A percentile compares a stretch with the other conserved stretches of the same genome.
phyloP scores from a whole-genome alignment of 2,888 invertebrate species.

The Cheilosia variabilis region DNA sequence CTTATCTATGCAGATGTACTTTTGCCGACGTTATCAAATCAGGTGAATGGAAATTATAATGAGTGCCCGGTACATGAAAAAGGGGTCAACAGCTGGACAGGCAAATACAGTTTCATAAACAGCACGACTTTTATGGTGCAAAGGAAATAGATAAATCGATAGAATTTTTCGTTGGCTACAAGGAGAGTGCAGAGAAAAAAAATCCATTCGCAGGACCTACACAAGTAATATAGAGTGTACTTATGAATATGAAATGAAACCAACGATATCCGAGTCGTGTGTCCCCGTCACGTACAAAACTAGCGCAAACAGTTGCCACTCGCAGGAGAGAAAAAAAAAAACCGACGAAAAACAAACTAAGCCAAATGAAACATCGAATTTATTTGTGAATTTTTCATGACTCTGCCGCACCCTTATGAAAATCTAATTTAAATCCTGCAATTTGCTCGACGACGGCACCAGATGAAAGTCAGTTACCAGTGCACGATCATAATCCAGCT shows the following conservation, averaged over 20 bases:
- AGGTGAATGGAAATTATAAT: slow-evolving; percentile 25
- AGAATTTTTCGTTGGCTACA: not conserved
- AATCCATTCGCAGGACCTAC: slow-evolving; percentile 53
- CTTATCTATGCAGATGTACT: slow-evolving; percentile 1
- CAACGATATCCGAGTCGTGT: slow-evolving; percentile 19
- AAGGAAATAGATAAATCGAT: slow-evolving; percentile 39
- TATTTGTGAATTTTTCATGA: slow-evolving; percentile 55
- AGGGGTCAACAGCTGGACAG: slow-evolving; percentile 10
- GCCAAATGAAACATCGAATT: slow-evolving; percentile 57
- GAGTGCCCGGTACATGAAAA: slow-evolving; percentile 9
- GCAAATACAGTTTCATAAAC: slow-evolving; percentile 27
- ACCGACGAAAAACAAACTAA: not conserved
- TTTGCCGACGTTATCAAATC: slow-evolving; percentile 31
- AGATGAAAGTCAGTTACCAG: slow-evolving; percentile 40
- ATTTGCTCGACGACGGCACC: slow-evolving; percentile 42
- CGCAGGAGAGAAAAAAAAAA: not conserved
- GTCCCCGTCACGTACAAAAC: slow-evolving; percentile 39
- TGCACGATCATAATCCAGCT: not conserved
- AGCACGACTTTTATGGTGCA: not conserved
- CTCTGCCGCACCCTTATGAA: slow-evolving; percentile 46
- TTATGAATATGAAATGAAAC: slow-evolving; percentile 67
- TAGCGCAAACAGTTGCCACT: slow-evolving; percentile 29
- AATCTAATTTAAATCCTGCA: slow-evolving; percentile 65
- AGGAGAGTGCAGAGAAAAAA: not conserved
- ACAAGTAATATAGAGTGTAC: slow-evolving; percentile 43